These are phyloP conservation scores for Chymomyza caudatula DNA, from an alignment of 2,888 invertebrate species.

Conservation along the genomic window DNA sequence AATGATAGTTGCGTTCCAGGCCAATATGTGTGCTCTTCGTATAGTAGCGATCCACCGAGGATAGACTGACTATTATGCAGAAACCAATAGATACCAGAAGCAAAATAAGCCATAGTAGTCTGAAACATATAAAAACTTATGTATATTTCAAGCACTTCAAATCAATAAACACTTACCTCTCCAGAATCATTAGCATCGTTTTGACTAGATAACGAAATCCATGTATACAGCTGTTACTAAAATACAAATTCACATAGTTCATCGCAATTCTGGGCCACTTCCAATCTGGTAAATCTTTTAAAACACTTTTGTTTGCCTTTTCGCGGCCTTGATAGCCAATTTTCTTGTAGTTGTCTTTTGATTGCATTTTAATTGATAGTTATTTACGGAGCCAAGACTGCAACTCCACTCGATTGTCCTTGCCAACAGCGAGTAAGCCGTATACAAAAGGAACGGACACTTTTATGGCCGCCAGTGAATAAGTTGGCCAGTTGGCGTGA, in stretches of 20 bases:
- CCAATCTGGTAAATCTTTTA: background rate
- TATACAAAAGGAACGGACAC: background rate
- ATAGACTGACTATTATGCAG: constrained; percentile 67
- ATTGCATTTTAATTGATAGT: background rate
- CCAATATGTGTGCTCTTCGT: constrained; percentile 75
- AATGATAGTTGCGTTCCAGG: constrained; percentile 75
- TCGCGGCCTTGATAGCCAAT: no score
- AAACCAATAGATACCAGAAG: constrained; percentile 62
- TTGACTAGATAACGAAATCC: constrained; percentile 72
- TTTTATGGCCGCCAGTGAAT: background rate
- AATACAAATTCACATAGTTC: constrained; percentile 58
- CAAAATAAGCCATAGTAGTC: constrained; percentile 69
- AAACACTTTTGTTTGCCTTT: background rate
- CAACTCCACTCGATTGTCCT: background rate
- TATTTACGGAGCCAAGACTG: background rate
- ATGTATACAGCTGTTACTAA: constrained; percentile 72
- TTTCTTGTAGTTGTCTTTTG: background rate
- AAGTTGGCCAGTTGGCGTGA: background rate
- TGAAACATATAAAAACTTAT: constrained; percentile 21
- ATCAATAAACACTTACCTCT: constrained; percentile 49
- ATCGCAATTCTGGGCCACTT: background rate
- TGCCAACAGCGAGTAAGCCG: background rate
- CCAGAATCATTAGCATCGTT: constrained; percentile 51
- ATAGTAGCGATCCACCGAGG: constrained; percentile 73
- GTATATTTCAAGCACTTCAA: background rate